Evolutionary conservation across 2,888 invertebrate species (phyloP).

Genomic region (Sarcophaga rosellei): DNA sequence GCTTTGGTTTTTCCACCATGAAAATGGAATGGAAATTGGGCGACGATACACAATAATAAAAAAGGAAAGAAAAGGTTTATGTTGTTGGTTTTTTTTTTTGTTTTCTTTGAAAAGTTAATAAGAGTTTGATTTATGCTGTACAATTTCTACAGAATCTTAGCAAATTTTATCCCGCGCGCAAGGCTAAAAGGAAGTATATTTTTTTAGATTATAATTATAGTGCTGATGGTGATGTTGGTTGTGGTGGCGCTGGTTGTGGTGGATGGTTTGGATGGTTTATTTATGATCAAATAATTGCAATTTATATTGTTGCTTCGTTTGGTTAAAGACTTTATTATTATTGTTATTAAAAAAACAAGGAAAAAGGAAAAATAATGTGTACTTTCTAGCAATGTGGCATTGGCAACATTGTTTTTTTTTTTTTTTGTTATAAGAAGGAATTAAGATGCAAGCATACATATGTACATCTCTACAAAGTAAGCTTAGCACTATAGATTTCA

Average conservation of each 20-base stretch:
- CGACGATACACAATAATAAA: neutral
- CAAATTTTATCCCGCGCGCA: neutral
- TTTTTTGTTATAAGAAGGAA: no score
- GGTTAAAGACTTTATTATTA: neutral
- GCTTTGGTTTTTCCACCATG: constrained; percentile 17
- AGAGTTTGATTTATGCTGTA: constrained; percentile 56
- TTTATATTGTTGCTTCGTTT: neutral
- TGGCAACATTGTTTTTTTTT: no score
- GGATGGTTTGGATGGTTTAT: neutral
- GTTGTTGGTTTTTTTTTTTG: no score
- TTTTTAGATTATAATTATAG: neutral
- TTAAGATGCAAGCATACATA: no score
- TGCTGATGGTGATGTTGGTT: no score
- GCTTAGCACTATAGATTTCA: no score
- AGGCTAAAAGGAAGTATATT: neutral
- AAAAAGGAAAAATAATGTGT: neutral
- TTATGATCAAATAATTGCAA: constrained; percentile 21
- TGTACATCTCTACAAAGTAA: no score
- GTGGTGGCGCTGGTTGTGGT: neutral
- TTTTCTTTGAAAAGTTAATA: constrained; percentile 50
- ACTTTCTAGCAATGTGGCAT: no score
- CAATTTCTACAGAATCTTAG: neutral
- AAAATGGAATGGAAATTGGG: neutral
- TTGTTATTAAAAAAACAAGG: neutral
- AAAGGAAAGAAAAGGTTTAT: neutral